Percentiles rank a stretch among this genome's conserved stretches.
Conservation (phyloP, 2,888 invertebrate species). For the Microdon myrmicae region DNA sequence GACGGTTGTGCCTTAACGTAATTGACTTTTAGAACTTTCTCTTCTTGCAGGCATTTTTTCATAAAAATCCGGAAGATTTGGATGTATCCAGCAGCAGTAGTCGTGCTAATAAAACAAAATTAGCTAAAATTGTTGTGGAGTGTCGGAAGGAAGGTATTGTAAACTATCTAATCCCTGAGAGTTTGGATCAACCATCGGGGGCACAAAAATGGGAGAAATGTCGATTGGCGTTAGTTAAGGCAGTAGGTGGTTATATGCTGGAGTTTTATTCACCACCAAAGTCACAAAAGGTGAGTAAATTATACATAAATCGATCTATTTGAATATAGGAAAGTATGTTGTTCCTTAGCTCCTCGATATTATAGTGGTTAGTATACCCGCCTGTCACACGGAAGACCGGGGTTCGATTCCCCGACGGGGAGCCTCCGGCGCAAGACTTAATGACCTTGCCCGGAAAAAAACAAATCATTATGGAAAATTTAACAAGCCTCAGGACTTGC, state of each 20-base stretch:
- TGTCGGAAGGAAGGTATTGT: conserved; percentile 94
- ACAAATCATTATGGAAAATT: too few relatives aligned
- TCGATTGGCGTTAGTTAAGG: conserved; percentile 88
- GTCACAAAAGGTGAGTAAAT: conserved; percentile 84
- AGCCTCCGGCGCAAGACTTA: too few relatives aligned
- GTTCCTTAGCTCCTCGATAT: too few relatives aligned
- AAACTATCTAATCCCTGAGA: conserved; percentile 91
- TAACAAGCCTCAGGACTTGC: too few relatives aligned
- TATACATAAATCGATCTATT: too few relatives aligned
- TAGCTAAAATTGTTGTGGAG: conserved; percentile 92
- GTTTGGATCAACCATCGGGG: conserved; percentile 83
- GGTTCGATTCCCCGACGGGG: too few relatives aligned
- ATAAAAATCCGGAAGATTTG: conserved; percentile 74
- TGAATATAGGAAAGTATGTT: too few relatives aligned
- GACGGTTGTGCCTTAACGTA: conserved; percentile 33
- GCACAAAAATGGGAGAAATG: conserved; percentile 96
- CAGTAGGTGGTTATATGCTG: conserved; percentile 89
- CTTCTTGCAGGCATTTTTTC: conserved; percentile 76
- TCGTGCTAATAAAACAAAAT: conserved; percentile 83
- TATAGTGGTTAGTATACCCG: too few relatives aligned
- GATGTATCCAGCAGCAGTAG: conserved; percentile 81
- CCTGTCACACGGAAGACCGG: too few relatives aligned
- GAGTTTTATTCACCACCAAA: conserved; percentile 97
- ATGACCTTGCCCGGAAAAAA: too few relatives aligned
- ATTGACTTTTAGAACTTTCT: conserved; percentile 63